Percentiles rank a stretch among this genome's conserved stretches.
These are phyloP conservation scores for Hirtodrosophila confusa DNA, from an alignment of 2,888 invertebrate genomes.

Conservation along the genomic window DNA sequence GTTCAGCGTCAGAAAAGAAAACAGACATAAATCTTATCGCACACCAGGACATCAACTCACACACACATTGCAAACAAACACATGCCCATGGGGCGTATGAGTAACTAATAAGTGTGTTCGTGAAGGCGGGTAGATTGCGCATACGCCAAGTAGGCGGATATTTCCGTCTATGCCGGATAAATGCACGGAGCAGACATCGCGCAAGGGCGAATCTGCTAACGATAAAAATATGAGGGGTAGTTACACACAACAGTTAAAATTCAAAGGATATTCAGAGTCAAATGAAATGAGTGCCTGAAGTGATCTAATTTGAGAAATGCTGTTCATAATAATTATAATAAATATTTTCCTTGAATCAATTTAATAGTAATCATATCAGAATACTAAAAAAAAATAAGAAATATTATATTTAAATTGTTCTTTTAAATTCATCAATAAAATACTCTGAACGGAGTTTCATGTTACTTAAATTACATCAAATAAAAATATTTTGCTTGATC, in stretches of 20 bases:
- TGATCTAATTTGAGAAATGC: too few species aligned
- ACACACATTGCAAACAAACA: constrained; percentile 9
- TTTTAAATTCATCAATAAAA: too few species aligned
- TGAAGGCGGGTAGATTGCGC: constrained; percentile 44
- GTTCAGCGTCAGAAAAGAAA: constrained; percentile 69
- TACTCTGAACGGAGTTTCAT: too few species aligned
- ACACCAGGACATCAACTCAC: constrained; percentile 53
- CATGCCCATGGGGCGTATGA: constrained; percentile 55
- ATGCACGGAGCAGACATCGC: constrained; percentile 5
- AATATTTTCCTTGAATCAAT: too few species aligned
- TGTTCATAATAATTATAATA: too few species aligned
- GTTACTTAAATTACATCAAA: too few species aligned
- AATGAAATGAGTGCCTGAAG: background rate
- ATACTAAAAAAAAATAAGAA: too few species aligned
- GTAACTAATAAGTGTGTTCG: constrained; percentile 46
- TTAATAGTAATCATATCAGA: too few species aligned
- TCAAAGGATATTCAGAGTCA: too few species aligned
- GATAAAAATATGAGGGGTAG: background rate
- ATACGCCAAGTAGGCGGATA: constrained; percentile 62
- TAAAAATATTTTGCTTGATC: too few species aligned
- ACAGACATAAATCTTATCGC: constrained; percentile 72
- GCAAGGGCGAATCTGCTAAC: constrained; percentile 9
- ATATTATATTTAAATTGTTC: too few species aligned
- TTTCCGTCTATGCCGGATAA: constrained; percentile 28
- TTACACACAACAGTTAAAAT: background rate